Conservation (phyloP, 2,113 vertebrate genomes). For the Labeo rohita region DNA sequence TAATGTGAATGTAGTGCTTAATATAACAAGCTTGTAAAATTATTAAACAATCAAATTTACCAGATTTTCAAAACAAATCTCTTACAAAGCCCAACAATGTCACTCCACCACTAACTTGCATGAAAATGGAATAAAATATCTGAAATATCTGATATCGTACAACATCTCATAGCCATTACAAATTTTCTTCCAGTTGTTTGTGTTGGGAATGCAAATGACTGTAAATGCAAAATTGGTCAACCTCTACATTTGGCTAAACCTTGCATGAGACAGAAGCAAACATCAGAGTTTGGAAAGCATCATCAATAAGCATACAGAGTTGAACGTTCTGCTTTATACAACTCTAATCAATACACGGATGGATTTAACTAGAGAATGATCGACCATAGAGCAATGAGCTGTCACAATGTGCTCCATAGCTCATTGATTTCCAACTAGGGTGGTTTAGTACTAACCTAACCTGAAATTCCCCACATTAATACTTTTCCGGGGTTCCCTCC, state of each 20-base stretch:
- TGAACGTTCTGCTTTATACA: neutral
- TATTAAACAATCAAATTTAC: neutral
- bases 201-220: neutral
- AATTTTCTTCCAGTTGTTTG: constrained; percentile 9
- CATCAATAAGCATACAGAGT: neutral
- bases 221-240: neutral
- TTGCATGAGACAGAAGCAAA: neutral
- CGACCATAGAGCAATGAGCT: constrained; percentile 20
- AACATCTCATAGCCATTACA: neutral
- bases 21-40: neutral
- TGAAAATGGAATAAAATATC: neutral
- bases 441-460: neutral
- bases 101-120: neutral
- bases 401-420: constrained; percentile 12
- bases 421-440: constrained; percentile 15
- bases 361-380: constrained; percentile 12
- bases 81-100: neutral
- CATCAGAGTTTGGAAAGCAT: constrained; percentile 12
- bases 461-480: neutral
- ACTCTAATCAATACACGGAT: neutral
- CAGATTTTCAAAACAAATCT: neutral
- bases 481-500: neutral
- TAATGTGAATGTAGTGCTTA: neutral
- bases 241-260: neutral
- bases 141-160: neutral